These are phyloP conservation scores for Lasioglossum leucozonium DNA, from an alignment of 2,888 invertebrate species.

Conservation along the genomic window DNA sequence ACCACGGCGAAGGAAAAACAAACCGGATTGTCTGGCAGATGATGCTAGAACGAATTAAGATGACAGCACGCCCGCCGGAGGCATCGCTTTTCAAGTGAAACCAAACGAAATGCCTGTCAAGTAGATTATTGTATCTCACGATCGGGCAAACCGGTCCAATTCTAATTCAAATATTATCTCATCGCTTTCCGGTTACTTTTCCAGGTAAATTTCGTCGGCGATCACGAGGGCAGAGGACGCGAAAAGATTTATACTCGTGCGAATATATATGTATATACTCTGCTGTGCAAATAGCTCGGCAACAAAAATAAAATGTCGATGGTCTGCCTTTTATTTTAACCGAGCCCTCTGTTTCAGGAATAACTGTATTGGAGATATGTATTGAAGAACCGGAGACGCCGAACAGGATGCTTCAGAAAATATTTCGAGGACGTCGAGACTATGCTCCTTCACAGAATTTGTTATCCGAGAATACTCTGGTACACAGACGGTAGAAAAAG, in stretches of 20 bases:
- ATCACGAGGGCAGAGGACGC: not conserved
- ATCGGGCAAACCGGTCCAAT: not conserved
- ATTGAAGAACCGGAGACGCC: not conserved
- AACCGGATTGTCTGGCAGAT: not conserved
- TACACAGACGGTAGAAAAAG: not conserved
- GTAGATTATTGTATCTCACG: not conserved
- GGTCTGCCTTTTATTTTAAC: not conserved
- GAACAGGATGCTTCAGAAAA: not conserved
- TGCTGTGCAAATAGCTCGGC: not conserved
- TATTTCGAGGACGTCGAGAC: not conserved
- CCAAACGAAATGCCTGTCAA: not conserved
- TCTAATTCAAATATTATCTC: not conserved
- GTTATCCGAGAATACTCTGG: not conserved
- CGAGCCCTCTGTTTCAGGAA: not conserved
- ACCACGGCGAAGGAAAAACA: not conserved
- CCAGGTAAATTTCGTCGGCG: not conserved
- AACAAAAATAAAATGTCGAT: not conserved
- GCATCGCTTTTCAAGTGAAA: not conserved
- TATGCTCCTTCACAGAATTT: not conserved
- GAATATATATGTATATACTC: not conserved
- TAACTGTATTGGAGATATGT: not conserved
- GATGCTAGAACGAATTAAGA: constrained; percentile 9
- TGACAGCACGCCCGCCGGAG: not conserved
- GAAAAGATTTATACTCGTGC: not conserved
- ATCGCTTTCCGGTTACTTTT: not conserved